Base-by-base conservation (phyloP, 2,113 vertebrate species). In the Theristicus caerulescens region DNA sequence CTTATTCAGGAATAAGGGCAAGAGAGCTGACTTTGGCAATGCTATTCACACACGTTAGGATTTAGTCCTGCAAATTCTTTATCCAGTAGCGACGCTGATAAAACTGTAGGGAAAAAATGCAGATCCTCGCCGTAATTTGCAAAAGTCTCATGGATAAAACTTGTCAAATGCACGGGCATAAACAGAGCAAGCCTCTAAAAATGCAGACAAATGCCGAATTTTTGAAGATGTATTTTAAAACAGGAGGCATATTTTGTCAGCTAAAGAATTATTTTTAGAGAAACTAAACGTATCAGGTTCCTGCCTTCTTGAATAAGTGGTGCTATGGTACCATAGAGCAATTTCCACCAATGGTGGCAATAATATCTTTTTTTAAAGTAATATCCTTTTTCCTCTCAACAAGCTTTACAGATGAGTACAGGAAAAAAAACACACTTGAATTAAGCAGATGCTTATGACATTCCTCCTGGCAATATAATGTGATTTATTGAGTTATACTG, bases 381-480 rank as follows among this genome's bases (percentile, higher is more conserved):
- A 81, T 88, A 78, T 19, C 58, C 51, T 71, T 78, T 94, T 90
- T 44, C 61, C 21, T 44, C 49, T 88, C 38, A 90, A 94, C 36
- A 77, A 93, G 49, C 40, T 85, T 91, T 93, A 87, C 49, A 74
- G 72, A 83, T 46, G 57, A 72, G 29, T 52, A 62, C 10, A 89
- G 65, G 31, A 57, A 93, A 91, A 77, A 65, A 78, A 2, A 0
- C 65, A 74, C 78, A 65, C 49, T 80, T 94, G 77, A 84, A 90
- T 96, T 96, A 97, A 91, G 73, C 49, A 95, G 88, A 97, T 79
- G 67, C 78, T 94, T 97, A 62, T 77, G 49, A 91, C 66, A 92
- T 96, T 97, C 84, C 77, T 96, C 92, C 83, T 86, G 79, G 90
- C 36, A 93, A 78, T 88, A 83, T 77, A 96, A 97, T 57, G 59